phyloP scores from a whole-genome alignment of 30 jellyfish, hydroid and myxozoan species.

The Hydractinia symbiolongicarpus region DNA sequence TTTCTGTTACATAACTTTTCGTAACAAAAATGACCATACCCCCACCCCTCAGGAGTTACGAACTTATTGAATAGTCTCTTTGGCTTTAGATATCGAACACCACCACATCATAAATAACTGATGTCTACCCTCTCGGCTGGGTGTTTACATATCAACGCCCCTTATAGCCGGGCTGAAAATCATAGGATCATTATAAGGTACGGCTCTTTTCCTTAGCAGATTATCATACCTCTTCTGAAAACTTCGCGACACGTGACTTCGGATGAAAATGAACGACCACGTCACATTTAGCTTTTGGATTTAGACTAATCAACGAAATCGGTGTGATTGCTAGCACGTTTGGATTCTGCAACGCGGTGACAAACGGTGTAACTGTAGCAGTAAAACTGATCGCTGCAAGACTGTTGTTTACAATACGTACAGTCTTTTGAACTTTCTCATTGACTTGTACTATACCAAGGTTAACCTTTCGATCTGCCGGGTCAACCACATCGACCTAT shows the following conservation, averaged over 20 bases:
- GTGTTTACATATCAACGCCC: too few relatives aligned
- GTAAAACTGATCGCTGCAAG: slow-evolving; percentile 59
- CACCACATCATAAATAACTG: too few relatives aligned
- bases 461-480: slow-evolving; percentile 66
- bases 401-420: slow-evolving; percentile 75
- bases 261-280: slow-evolving; percentile 60
- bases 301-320: slow-evolving; percentile 30
- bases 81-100: too few relatives aligned
- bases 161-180: too few relatives aligned
- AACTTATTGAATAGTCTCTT: too few relatives aligned
- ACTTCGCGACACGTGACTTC: slow-evolving; percentile 69
- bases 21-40: too few relatives aligned
- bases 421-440: slow-evolving; percentile 46
- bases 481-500: slow-evolving; percentile 80
- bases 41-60: too few relatives aligned
- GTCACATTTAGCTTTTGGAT: slow-evolving; percentile 62
- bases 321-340: slow-evolving; percentile 61
- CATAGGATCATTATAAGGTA: too few relatives aligned
- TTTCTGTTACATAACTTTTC: too few relatives aligned
- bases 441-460: slow-evolving; percentile 72
- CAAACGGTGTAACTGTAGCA: slow-evolving; percentile 61
- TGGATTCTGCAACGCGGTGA: slow-evolving; percentile 62
- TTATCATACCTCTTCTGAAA: slow-evolving; percentile 69
- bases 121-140: too few relatives aligned
- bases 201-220: neutral